Evolutionary conservation across 2,888 invertebrate species (phyloP), one percentile per base, ranked within the genome.

Genomic region (Gryllus longicercus): DNA sequence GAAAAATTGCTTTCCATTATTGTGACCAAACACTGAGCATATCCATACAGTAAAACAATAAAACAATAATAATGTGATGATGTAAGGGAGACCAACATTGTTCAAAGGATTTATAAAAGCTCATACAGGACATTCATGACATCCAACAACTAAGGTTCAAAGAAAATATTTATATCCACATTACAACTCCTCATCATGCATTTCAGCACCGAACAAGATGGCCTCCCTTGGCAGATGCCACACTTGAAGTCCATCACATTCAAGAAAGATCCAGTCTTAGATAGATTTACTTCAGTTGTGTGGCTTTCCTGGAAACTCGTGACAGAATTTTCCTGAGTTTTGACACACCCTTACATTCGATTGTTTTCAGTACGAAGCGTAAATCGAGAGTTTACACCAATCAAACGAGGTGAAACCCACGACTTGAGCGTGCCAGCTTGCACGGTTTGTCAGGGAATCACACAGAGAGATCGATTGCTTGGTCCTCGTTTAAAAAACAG

Each of bases 11-110:
- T 83, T 84, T 84, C 83, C 83, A 84, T 85, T 85, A 83, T 83
- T 84, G 84, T 84, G 85, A 85, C 84, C 84, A 85, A 85, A 85
- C 85, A 85, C 84, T 85, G 85, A 85, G 84, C 85, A 85, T 84
- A 84, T 84, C 82, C 83, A 84, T 84, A 85, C 84, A 85, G 83
- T 84, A 84, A 84, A 84, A 84, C 84, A 83, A 84, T 84, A 84
- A 84, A 84, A 84, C 83, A 83, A 84, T 83, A 83, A 83, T 82
- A 82, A 83, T 83, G 82, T 83, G 82, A 83, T 81, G 81, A 82
- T 77, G 80, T 80, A 80, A 83, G 83, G 84, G 84, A 83, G 84
- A 84, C 84, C 84, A 84, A 83, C 83, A 84, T 83, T 83, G 83
- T 83, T 84, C 83, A 83, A 83, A 83, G 82, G 83, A 83, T 83